These are phyloP conservation scores for Oncorhynchus clarkii DNA, from an alignment of 2,113 vertebrate genomes.

Conservation along the genomic window DNA sequence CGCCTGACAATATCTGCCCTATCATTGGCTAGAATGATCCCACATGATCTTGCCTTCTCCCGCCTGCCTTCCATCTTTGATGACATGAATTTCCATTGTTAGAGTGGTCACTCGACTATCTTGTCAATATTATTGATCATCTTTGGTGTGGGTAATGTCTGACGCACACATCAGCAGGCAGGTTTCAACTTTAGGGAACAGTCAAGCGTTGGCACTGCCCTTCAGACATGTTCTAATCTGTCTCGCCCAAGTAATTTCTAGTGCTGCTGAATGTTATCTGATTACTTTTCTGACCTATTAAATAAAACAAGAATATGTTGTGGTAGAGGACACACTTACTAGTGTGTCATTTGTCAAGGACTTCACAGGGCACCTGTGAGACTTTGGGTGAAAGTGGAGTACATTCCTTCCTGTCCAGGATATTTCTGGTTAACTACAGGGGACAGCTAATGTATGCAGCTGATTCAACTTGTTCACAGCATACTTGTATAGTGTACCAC, in stretches of 20 bases:
- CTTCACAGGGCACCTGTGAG: slow-evolving; percentile 35
- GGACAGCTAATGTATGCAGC: slow-evolving; percentile 9
- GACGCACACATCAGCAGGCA: slow-evolving; percentile 43
- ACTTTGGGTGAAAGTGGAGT: slow-evolving; percentile 44
- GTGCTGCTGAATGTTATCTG: slow-evolving; percentile 33
- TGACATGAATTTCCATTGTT: no score
- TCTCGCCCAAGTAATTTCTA: slow-evolving; percentile 50
- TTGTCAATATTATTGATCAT: no score
- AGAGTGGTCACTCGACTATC: no score
- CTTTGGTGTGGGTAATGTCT: neutral
- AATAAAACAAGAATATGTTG: slow-evolving; percentile 19
- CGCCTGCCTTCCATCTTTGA: no score
- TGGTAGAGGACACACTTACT: neutral
- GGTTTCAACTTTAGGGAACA: slow-evolving; percentile 62
- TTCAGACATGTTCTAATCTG: slow-evolving; percentile 68
- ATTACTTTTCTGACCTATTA: slow-evolving; percentile 56
- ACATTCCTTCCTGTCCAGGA: slow-evolving; percentile 38
- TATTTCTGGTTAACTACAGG: slow-evolving; percentile 32
- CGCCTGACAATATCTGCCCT: no score
- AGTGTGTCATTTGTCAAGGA: neutral
- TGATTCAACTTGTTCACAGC: slow-evolving; percentile 26
- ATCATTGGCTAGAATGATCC: no score
- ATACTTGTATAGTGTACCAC: slow-evolving; percentile 35
- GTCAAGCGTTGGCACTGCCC: slow-evolving; percentile 54
- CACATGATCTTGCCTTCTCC: no score